These are phyloP conservation scores for Microtus pennsylvanicus DNA, from an alignment of 2,113 vertebrate genomes.

Conservation along the genomic window DNA sequence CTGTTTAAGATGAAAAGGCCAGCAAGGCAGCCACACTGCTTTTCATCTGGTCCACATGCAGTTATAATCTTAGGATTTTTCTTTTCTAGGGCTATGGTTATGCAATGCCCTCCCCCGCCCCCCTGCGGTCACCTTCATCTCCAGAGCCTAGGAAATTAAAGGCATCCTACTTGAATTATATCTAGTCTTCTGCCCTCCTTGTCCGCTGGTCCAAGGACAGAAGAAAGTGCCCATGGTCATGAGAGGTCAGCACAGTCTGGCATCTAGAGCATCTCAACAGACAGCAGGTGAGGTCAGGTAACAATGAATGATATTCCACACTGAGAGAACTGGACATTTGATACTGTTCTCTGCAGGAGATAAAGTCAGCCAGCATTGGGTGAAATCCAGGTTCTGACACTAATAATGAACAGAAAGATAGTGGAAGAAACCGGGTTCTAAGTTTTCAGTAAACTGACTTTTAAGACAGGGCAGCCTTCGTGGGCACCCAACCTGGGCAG, in stretches of 20 bases:
- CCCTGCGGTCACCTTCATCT: background rate
- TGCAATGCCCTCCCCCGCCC: accelerated
- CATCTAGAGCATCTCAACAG: background rate
- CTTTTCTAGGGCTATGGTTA: background rate
- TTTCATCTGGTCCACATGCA: constrained; percentile 17
- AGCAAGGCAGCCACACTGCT: background rate
- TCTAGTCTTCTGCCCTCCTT: background rate
- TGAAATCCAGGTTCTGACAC: background rate
- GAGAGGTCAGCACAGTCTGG: background rate
- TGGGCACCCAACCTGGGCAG: background rate
- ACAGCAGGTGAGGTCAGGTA: background rate
- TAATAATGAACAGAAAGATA: background rate
- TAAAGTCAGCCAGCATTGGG: background rate
- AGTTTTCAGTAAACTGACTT: background rate
- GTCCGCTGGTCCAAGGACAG: background rate
- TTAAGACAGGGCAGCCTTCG: background rate
- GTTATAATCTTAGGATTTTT: background rate
- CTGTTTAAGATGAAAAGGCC: background rate
- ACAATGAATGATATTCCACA: background rate
- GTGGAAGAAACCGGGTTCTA: background rate
- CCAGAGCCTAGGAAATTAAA: constrained; percentile 32
- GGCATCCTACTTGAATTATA: background rate
- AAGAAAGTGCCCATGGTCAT: background rate
- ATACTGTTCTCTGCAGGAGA: background rate
- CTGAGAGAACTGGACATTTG: background rate